Conservation (phyloP, 2,888 invertebrate genomes). For the Macrophya annulata region DNA sequence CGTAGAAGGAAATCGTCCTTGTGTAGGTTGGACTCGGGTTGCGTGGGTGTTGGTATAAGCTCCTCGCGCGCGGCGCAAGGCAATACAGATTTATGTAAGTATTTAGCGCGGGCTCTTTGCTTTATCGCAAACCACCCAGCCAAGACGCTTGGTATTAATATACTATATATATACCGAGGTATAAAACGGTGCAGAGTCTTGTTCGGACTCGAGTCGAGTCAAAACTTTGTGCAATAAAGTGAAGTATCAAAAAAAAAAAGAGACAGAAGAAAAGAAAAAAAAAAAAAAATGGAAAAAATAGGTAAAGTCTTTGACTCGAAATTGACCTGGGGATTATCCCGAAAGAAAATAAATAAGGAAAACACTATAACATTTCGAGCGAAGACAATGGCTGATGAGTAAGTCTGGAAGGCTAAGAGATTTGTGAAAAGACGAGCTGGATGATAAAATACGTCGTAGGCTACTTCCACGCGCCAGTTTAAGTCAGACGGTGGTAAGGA, state of each 20-base stretch:
- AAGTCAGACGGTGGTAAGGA: constrained; percentile 39
- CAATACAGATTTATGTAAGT: constrained; percentile 80
- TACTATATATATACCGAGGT: constrained; percentile 26
- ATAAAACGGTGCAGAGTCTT: constrained; percentile 4
- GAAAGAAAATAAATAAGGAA: neutral
- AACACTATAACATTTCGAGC: neutral
- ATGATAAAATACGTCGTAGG: constrained; percentile 9
- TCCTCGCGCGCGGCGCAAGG: constrained; percentile 74
- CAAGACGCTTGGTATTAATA: constrained; percentile 67
- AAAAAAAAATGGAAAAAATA: neutral
- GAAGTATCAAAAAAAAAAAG: neutral
- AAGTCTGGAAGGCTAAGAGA: neutral
- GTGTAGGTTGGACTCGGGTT: constrained; percentile 58
- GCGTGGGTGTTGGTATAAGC: constrained; percentile 71
- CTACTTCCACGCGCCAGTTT: constrained; percentile 22
- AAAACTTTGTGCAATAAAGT: neutral
- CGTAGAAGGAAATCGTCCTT: constrained; percentile 9
- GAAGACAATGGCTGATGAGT: neutral
- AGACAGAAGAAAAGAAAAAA: neutral
- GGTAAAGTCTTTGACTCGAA: neutral
- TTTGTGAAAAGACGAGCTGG: neutral
- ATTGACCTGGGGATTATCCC: constrained; percentile 6
- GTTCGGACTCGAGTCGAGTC: constrained; percentile 25
- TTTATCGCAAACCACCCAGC: constrained; percentile 79
- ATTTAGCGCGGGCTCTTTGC: constrained; percentile 79